Evolutionary conservation across 2,888 invertebrate genomes (phyloP), one percentile per base, ranked within the genome.

Genomic region (Margaritifera margaritifera): DNA sequence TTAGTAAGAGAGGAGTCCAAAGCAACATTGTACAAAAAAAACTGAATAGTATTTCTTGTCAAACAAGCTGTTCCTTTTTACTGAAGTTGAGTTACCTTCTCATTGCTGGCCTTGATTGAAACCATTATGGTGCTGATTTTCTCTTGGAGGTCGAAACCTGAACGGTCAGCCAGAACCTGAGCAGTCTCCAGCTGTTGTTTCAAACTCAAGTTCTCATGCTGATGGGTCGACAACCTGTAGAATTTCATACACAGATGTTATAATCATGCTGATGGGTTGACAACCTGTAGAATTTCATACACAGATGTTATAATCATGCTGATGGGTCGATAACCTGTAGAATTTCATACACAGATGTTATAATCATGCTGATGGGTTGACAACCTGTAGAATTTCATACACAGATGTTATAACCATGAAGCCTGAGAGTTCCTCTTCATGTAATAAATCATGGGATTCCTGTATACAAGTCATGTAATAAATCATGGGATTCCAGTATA

Each of bases 131-230:
- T 72, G 69, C 77, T 83, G 54, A 86, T 80, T 64, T 84, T 80
- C 31, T 86, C 86, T 31, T 83, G 79, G 8, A 78, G 72, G 25
- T 82, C 84, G 20, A 79, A 59, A 11, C 81, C 79, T 5, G 80
- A 74, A 20, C 75, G 72, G 58, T 84, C 81, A 50, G 72, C 75
- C 57, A 77, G 68, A 4, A 75, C 62, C 11, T 75, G 81, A 15
- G 80, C 74, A 8, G 77, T 80, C 51, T 87, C 88, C 50, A 86
- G 59, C 74, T 86, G 85, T 65, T 87, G 86, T 60, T 80, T 81
- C 61, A 86, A 63, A 42, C 76, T 80, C 53, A 87, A 75, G 64
- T 78, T 84, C 63, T 87, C 87, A 72, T 87, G 86, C 66, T 87
- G 86, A 24, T 79, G 62, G 31, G 66, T 67, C 24, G 76, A 80